These are phyloP conservation scores for Sphaerophoria rueppellii DNA, from an alignment of 2,888 invertebrate genomes.

Conservation along the genomic window DNA sequence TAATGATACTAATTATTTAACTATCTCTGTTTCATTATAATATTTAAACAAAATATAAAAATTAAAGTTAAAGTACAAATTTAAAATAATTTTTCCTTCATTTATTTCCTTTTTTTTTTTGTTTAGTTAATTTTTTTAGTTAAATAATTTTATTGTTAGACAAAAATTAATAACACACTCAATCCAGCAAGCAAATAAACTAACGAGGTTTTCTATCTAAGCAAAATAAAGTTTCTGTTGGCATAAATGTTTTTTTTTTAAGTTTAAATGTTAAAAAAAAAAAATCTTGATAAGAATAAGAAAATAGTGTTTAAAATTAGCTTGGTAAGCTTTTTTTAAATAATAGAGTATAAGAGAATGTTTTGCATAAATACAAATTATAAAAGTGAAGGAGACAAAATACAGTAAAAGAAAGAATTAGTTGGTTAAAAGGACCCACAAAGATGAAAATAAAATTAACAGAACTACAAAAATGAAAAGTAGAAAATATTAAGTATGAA, in stretches of 20 bases:
- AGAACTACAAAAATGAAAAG: conserved; percentile 11
- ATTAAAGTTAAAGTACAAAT: conserved; percentile 72
- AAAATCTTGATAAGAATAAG: not conserved
- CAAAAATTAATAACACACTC: conserved; percentile 14
- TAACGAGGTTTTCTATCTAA: conserved; percentile 19
- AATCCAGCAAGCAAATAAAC: conserved; percentile 8
- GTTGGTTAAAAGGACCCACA: conserved; percentile 71
- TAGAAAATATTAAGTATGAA: conserved; percentile 38
- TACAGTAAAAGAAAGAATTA: conserved; percentile 45
- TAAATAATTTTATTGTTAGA: conserved; percentile 65
- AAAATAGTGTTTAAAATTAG: conserved; percentile 46
- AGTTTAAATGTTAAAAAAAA: conserved; percentile 17
- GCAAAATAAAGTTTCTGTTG: conserved; percentile 49
- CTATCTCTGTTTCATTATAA: conserved; percentile 14
- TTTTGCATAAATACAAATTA: conserved; percentile 42
- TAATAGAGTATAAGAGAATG: conserved; percentile 42
- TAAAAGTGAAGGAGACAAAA: conserved; percentile 16
- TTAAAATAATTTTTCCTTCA: conserved; percentile 64
- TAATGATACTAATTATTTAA: conserved; percentile 26
- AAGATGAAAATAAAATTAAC: conserved; percentile 25
- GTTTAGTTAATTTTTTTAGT: conserved; percentile 73
- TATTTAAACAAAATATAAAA: conserved; percentile 45
- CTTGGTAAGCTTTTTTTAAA: conserved; percentile 46
- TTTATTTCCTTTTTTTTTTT: conserved; percentile 23
- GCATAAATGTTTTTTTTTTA: conserved; percentile 8